Evolutionary conservation across 2,888 invertebrate species (phyloP).

Genomic region (Rhodophaea formosa): DNA sequence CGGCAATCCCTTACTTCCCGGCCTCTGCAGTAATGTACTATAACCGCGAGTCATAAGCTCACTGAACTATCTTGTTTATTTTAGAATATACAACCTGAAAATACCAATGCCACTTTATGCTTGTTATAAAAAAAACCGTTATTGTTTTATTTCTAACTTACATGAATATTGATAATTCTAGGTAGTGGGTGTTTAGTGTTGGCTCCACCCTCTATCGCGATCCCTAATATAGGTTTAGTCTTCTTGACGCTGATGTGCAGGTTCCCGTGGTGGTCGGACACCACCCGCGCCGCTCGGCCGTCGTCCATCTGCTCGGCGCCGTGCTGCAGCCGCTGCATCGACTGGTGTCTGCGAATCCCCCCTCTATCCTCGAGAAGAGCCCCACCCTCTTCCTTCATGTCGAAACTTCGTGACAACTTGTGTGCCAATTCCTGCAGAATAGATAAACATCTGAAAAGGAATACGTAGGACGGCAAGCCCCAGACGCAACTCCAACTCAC

Average conservation of each 20-base stretch:
- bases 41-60: too few relatives aligned
- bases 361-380: constrained; percentile 85
- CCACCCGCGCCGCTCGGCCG: constrained; percentile 83
- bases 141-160: constrained; percentile 82
- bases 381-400: constrained; percentile 92
- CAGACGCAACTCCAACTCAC: neutral
- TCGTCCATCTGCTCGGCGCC: constrained; percentile 78
- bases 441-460: constrained; percentile 23
- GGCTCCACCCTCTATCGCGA: constrained; percentile 98
- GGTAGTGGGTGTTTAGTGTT: constrained; percentile 97
- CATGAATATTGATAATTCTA: constrained; percentile 97
- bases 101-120: too few relatives aligned
- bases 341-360: constrained; percentile 87
- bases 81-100: too few relatives aligned
- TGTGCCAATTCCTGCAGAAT: constrained; percentile 89
- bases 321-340: constrained; percentile 87
- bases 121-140: too few relatives aligned
- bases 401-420: constrained; percentile 92
- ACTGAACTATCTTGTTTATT: too few relatives aligned
- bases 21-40: too few relatives aligned
- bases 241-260: constrained; percentile 94
- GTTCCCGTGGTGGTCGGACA: constrained; percentile 93
- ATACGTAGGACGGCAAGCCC: neutral
- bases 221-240: constrained; percentile 95
- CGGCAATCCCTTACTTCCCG: too few relatives aligned